Evolutionary conservation across 2,113 vertebrate species (phyloP), one percentile per base, ranked within the genome.

Genomic region (Anas platyrhynchos): DNA sequence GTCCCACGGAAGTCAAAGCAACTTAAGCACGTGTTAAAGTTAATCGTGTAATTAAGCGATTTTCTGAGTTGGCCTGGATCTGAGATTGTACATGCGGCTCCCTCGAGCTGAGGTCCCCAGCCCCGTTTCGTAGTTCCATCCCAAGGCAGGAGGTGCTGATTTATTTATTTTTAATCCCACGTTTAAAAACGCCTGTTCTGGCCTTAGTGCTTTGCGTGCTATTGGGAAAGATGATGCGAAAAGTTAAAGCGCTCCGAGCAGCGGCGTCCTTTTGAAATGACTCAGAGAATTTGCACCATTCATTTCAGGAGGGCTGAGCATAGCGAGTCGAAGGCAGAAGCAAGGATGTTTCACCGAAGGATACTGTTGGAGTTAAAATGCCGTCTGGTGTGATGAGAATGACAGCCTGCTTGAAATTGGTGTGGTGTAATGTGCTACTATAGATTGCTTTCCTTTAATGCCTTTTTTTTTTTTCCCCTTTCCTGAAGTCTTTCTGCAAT

Each of bases 41-140:
- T 96, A 96, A 96, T 96, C 91, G 34, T 11, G 25, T 86, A 62
- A 83, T 94, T 94, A 95, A 87, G 81, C 89, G 94, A 91, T 95
- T 95, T 89, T 86, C 77, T 71, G 88, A 75, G 38, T 54, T 83
- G 83, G 38, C 79, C 69, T 91, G 67, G 58, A 68, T 92, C 80
- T 93, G 81, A 13, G 67, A 26, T 43, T 43, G 32, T 59, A 59
- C 27, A 14, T 66, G 59, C 62, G 7, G 14, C 22, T 79, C 36
- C 77, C n/a, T 32, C 69, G 83, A 69, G n/a, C 29, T 94, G 52
- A 12, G 38, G 61, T 75, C 71, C 68, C 46, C 41, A 77, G 46
- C 27, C 27, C 15, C 48, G 9, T 67, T 83, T 23, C 63, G 27
- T 78, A 69, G 44, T 41, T 87, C 21, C 55, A 82, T 89, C 29